Conservation (phyloP, 2,888 invertebrate species). For the Smittia sp. region DNA sequence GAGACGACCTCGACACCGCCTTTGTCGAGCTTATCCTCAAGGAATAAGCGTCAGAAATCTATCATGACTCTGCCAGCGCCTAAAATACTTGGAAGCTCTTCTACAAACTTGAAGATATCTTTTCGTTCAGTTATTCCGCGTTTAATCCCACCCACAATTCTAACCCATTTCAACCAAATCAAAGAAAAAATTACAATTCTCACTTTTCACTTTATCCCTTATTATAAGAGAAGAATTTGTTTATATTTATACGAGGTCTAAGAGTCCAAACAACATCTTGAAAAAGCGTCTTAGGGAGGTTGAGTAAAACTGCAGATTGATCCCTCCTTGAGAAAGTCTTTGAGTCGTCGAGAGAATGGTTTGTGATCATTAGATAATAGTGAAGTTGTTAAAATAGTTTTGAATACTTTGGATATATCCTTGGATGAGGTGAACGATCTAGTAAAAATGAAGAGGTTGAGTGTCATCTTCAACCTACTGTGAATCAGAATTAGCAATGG, state of each 20-base stretch:
- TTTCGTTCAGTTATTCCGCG: background rate
- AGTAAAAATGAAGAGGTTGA: background rate
- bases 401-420: background rate
- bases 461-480: background rate
- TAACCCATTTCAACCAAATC: constrained; percentile 22
- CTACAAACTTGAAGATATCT: background rate
- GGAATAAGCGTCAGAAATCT: constrained; percentile 55
- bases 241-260: background rate
- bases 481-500: constrained; percentile 8
- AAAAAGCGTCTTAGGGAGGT: background rate
- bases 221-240: constrained; percentile 13
- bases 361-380: background rate
- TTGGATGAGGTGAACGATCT: constrained; percentile 25
- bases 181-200: background rate
- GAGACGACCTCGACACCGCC: constrained; percentile 99
- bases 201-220: background rate
- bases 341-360: background rate
- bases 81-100: background rate
- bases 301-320: constrained; percentile 37
- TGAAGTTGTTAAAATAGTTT: background rate
- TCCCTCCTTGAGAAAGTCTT: background rate
- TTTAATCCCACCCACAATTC: background rate
- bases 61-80: background rate
- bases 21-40: constrained; percentile 90
- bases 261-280: background rate